Percentiles rank a stretch among this genome's conserved stretches.
These are phyloP conservation scores for Strigamia crassipes DNA, from an alignment of 2,888 invertebrate genomes.

Conservation along the genomic window DNA sequence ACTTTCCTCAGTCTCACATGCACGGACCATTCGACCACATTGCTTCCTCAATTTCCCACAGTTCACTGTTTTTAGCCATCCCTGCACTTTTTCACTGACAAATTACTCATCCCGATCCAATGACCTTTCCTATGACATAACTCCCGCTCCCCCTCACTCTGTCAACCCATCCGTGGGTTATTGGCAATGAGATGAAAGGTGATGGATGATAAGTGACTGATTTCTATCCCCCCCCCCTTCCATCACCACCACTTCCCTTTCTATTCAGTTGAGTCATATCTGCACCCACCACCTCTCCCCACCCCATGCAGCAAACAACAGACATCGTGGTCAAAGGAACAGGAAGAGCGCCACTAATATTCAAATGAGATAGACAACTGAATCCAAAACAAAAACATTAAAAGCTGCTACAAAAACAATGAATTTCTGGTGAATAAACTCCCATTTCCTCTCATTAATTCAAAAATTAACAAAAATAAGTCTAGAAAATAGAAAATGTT, in stretches of 20 bases:
- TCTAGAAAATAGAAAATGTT: too few relatives aligned
- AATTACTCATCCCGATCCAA: constrained; percentile 28
- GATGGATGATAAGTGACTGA: constrained; percentile 34
- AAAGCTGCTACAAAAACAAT: background rate
- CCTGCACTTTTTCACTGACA: background rate
- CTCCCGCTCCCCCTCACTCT: constrained; percentile 1
- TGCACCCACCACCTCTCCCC: background rate
- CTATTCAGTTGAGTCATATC: constrained; percentile 28
- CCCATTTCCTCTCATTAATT: background rate
- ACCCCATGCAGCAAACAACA: background rate
- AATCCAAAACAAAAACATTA: constrained; percentile 24
- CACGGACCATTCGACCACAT: background rate
- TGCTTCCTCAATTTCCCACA: background rate
- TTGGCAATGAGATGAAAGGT: constrained; percentile 28
- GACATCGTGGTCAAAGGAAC: constrained; percentile 14
- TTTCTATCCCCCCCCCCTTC: constrained; percentile 12
- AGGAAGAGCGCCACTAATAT: constrained; percentile 25
- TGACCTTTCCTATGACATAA: constrained; percentile 29
- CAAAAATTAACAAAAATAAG: too few relatives aligned
- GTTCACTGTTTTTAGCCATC: background rate
- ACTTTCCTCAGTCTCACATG: background rate
- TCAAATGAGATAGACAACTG: background rate
- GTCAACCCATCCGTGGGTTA: constrained; percentile 24
- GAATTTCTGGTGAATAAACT: constrained; percentile 13
- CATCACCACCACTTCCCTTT: background rate